Evolutionary conservation across 2,797 vertebrate species (phyloP).

Genomic region (Cottoperca gobio): DNA sequence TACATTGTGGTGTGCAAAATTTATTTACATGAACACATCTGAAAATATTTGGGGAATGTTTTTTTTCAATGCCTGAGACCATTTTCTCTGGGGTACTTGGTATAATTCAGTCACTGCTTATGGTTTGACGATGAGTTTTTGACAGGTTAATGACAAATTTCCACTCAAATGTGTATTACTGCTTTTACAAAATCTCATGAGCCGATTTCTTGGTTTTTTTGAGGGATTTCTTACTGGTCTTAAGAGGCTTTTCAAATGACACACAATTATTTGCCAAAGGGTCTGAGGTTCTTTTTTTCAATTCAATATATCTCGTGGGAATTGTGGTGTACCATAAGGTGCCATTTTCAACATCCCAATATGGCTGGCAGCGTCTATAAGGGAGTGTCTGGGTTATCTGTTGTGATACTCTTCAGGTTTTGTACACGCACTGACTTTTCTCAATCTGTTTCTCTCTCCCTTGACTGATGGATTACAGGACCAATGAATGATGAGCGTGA

Average conservation of each 20-base stretch:
- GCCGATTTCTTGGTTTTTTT: conserved; percentile 62
- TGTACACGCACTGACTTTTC: conserved; percentile 68
- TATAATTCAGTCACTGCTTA: conserved; percentile 76
- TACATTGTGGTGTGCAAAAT: conserved; percentile 75
- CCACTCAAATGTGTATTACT: conserved; percentile 62
- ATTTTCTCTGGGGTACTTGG: conserved; percentile 76
- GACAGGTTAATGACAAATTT: conserved; percentile 70
- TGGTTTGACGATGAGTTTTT: conserved; percentile 73
- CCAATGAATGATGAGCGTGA: conserved; percentile 94
- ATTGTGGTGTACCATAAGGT: conserved; percentile 77
- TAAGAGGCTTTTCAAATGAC: conserved; percentile 76
- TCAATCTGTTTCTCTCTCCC: conserved; percentile 56
- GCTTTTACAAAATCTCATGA: conserved; percentile 60
- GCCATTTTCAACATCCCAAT: conserved; percentile 77
- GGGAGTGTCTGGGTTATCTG: conserved; percentile 71
- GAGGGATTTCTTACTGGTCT: conserved; percentile 77
- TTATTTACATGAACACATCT: conserved; percentile 64
- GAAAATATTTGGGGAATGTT: conserved; percentile 65
- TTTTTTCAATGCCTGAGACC: conserved; percentile 74
- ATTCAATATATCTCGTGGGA: conserved; percentile 72
- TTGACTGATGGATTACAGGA: conserved; percentile 85
- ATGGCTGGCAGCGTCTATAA: conserved; percentile 66
- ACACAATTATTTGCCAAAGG: conserved; percentile 75
- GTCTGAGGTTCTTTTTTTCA: conserved; percentile 76
- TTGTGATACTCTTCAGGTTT: conserved; percentile 71